A percentile compares a stretch with the other conserved stretches of the same genome.
Evolutionary conservation across 2,888 invertebrate species (phyloP).

Genomic region (Andrena chrysosceles): DNA sequence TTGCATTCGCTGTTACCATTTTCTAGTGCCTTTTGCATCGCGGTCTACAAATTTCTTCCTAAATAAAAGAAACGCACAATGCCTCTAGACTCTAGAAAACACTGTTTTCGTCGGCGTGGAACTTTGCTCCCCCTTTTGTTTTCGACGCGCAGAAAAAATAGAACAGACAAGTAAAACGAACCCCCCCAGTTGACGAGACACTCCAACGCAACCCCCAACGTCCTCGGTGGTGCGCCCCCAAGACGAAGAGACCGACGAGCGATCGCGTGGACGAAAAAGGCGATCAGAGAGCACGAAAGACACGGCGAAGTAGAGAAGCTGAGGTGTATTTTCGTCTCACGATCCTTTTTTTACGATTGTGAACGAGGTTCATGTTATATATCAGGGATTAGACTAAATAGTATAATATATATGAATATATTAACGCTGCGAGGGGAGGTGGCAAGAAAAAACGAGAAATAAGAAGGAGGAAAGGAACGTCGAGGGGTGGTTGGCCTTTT

Average conservation of each 20-base stretch:
- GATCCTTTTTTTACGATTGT: constrained; percentile 80
- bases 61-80: constrained; percentile 1
- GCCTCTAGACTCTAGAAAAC: neutral
- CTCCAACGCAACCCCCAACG: neutral
- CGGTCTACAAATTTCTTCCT: neutral
- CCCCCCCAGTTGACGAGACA: too few relatives aligned
- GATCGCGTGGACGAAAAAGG: neutral
- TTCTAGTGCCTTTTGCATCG: neutral
- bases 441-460: constrained; percentile 62
- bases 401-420: constrained; percentile 69
- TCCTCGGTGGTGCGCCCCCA: neutral
- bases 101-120: neutral
- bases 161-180: too few relatives aligned
- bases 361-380: constrained; percentile 83
- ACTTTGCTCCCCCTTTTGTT: too few relatives aligned
- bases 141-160: too few relatives aligned
- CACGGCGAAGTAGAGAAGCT: constrained; percentile 20
- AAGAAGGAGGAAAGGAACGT: neutral
- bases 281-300: constrained; percentile 4
- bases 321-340: constrained; percentile 78
- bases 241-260: neutral
- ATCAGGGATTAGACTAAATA: constrained; percentile 85
- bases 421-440: constrained; percentile 73
- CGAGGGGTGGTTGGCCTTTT: constrained; percentile 53
- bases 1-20: neutral